phyloP scores from a whole-genome alignment of 2,888 invertebrate genomes.

The Perdita meconis region DNA sequence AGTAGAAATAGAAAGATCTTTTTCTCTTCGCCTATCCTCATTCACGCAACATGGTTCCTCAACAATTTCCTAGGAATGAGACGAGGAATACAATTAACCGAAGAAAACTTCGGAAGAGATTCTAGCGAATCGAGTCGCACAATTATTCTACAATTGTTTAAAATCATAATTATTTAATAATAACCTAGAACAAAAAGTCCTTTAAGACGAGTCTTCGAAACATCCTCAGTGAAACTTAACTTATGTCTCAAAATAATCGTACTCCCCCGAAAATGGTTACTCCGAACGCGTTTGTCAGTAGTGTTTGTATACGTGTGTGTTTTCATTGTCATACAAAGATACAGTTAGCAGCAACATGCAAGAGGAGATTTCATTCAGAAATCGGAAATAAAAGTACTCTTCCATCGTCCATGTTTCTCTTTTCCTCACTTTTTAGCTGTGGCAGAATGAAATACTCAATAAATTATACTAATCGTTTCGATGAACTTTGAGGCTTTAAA shows the following conservation, averaged over 20 bases:
- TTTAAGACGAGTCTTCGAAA: neutral
- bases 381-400: slow-evolving; percentile 20
- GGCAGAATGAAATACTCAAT: neutral
- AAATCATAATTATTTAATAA: too few relatives aligned
- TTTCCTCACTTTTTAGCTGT: neutral
- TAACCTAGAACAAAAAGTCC: neutral
- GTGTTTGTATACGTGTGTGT: slow-evolving; percentile 34
- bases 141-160: too few relatives aligned
- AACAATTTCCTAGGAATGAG: neutral
- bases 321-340: slow-evolving; percentile 31
- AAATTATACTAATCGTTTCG: too few relatives aligned
- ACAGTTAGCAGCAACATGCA: slow-evolving; percentile 61
- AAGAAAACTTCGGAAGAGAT: neutral
- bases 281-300: slow-evolving; percentile 8
- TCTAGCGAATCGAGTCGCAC: neutral
- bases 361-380: slow-evolving; percentile 49
- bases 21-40: slow-evolving; percentile 26
- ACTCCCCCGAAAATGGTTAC: neutral
- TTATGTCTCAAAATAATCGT: neutral
- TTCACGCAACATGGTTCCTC: slow-evolving; percentile 20
- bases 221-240: neutral
- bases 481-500: too few relatives aligned
- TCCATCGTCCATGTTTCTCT: neutral
- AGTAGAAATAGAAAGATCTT: slow-evolving; percentile 34
- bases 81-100: neutral